Percentiles rank a stretch among this genome's conserved stretches.
Evolutionary conservation across 1,140 invertebrate species (phyloP).

Genomic region (Ceratoteleas bidentatus): DNA sequence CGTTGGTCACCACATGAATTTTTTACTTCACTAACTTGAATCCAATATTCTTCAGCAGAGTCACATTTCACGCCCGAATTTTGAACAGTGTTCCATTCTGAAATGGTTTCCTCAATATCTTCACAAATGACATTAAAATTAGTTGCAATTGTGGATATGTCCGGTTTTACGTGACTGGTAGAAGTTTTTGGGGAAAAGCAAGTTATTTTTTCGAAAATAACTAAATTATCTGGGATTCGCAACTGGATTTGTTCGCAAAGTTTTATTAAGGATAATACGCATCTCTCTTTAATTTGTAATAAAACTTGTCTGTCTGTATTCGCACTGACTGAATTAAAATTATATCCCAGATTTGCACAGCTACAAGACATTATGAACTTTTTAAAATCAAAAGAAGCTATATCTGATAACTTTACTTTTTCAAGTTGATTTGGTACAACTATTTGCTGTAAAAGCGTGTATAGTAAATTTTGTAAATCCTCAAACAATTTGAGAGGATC

Average conservation of each 20-base stretch:
- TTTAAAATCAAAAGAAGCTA: conserved; percentile 32
- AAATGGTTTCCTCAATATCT: too few species aligned
- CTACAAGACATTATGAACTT: conserved; percentile 11
- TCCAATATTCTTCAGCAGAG: neutral
- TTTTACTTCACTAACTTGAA: neutral
- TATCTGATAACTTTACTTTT: conserved; percentile 1
- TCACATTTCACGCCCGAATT: too few species aligned
- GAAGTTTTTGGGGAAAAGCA: too few species aligned
- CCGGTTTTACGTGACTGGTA: too few species aligned
- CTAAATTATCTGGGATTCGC: neutral
- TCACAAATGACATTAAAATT: too few species aligned
- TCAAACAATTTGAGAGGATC: conserved; percentile 38
- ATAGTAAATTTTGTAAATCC: conserved; percentile 30
- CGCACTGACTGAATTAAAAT: neutral
- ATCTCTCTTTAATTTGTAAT: neutral
- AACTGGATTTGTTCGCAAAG: conserved; percentile 3
- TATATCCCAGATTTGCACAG: conserved; percentile 27
- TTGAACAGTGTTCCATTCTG: too few species aligned
- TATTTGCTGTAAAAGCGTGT: conserved; percentile 13
- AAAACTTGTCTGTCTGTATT: neutral
- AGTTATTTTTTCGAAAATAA: too few species aligned
- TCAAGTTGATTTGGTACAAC: conserved; percentile 13
- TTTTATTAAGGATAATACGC: neutral
- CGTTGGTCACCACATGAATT: neutral
- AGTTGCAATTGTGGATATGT: too few species aligned